phyloP scores from a whole-genome alignment of 2,113 vertebrate genomes.

The Phylloscopus whistleri region DNA sequence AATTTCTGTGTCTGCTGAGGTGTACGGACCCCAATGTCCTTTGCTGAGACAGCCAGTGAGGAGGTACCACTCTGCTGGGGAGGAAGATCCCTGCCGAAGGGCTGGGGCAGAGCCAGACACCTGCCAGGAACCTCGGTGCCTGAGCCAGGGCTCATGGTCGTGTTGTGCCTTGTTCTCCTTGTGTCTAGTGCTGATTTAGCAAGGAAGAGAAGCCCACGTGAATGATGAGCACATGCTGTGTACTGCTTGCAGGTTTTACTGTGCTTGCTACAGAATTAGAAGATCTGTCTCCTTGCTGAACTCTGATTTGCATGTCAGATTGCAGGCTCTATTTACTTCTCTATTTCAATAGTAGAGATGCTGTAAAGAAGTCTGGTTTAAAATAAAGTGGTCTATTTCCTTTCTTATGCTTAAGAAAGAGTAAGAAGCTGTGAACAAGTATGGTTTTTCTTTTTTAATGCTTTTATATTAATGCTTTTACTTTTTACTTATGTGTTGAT shows the following conservation, averaged over 20 bases:
- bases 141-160: neutral
- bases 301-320: neutral
- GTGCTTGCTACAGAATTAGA: neutral
- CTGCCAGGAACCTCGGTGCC: fast-evolving
- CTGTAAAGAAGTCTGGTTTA: neutral
- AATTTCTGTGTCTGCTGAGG: neutral
- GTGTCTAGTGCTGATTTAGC: neutral
- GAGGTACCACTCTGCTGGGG: neutral
- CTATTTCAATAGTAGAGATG: neutral
- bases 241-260: neutral
- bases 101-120: neutral
- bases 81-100: neutral
- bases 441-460: neutral
- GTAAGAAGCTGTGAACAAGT: neutral
- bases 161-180: neutral
- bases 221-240: neutral
- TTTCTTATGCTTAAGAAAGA: neutral
- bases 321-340: neutral
- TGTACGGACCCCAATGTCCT: fast-evolving
- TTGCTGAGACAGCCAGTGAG: neutral
- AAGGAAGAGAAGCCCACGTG: neutral
- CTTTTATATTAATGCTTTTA: neutral
- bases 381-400: neutral
- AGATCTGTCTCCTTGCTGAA: neutral
- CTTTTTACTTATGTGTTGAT: neutral